Base-by-base conservation (phyloP, 2,888 invertebrate species). In the Baccha elongata region DNA sequence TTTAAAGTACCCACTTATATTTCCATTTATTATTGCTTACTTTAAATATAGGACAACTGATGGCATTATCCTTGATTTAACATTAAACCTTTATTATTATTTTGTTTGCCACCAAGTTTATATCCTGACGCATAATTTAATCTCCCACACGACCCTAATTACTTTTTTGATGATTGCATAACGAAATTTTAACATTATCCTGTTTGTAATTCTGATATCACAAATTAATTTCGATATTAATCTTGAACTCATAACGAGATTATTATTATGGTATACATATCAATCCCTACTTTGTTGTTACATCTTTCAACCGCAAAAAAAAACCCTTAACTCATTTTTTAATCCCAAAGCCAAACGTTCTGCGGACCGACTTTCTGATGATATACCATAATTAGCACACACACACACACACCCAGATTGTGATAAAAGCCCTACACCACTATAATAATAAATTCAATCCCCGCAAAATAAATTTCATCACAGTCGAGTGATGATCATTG, bases 401-500 rank as follows among this genome's bases (percentile, higher is more conserved):
- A n/a, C n/a, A n/a, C n/a, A n/a, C n/a, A 8, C 29, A 40, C 37
- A 13, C 37, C 21, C 10, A 44, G 40, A 40, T 55, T 37, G 23
- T 55, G 37, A 1, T 21, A 13, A 74, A 67, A 35, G 19, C 50
- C 46, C 19, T 46, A 48, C 53, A 7, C 48, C 44, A 55, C 58
- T 60, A 37, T 1, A 17, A 35, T 26, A 37, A 35, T 35, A 19
- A 35, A 68, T 32, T 68, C 19, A 64, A 35, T 48, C 10, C 13
- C 35, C 44, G 50, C 21, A 40, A 58, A 60, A 72, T 55, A 65
- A 60, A 71, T 44, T 50, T 52, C 55, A 58, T 65, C 52, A 23
- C 48, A 23, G 1, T 42, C 8, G 32, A 23, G 10, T 55, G 11
- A 21, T 68, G 37, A 60, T 44, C 53, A 48, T 50, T 55, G 48